These are phyloP conservation scores for Drosophila limbata DNA, from an alignment of 2,888 invertebrate genomes.

Conservation along the genomic window DNA sequence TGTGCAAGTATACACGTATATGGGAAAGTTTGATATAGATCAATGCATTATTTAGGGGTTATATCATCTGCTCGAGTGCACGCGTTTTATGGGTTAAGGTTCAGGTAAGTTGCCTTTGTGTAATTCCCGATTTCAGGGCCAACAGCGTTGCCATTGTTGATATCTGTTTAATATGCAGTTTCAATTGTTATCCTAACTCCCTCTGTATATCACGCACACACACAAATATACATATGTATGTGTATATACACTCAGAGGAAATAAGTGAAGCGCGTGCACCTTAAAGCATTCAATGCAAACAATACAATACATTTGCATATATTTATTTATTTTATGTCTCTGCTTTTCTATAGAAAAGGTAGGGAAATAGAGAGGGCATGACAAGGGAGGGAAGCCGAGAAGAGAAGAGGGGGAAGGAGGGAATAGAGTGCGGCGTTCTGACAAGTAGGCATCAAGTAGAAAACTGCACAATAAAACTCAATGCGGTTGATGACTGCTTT, in stretches of 20 bases:
- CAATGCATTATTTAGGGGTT: constrained; percentile 45
- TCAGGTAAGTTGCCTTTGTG: constrained; percentile 27
- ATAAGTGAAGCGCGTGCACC: constrained; percentile 70
- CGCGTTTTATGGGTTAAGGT: constrained; percentile 39
- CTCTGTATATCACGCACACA: constrained; percentile 18
- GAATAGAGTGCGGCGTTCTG: constrained; percentile 10
- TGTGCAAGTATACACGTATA: neutral
- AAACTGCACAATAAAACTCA: constrained; percentile 74
- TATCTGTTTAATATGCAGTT: constrained; percentile 73
- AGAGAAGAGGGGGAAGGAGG: no score
- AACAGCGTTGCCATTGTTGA: constrained; percentile 35
- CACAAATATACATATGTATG: constrained; percentile 1
- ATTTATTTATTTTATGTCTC: constrained; percentile 76
- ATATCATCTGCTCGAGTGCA: constrained; percentile 45
- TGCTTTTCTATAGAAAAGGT: constrained; percentile 43
- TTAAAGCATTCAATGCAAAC: constrained; percentile 65
- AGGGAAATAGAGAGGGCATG: neutral
- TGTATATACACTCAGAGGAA: constrained; percentile 18
- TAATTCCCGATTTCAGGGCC: constrained; percentile 38
- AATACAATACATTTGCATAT: constrained; percentile 71
- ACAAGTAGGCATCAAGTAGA: constrained; percentile 64
- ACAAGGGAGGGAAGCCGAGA: no score
- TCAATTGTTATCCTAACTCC: constrained; percentile 62
- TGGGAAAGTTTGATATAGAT: constrained; percentile 17
- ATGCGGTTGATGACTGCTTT: constrained; percentile 66